These are phyloP conservation scores for Acanthacorydalis orientalis DNA, from an alignment of 2,888 invertebrate species.

Conservation along the genomic window DNA sequence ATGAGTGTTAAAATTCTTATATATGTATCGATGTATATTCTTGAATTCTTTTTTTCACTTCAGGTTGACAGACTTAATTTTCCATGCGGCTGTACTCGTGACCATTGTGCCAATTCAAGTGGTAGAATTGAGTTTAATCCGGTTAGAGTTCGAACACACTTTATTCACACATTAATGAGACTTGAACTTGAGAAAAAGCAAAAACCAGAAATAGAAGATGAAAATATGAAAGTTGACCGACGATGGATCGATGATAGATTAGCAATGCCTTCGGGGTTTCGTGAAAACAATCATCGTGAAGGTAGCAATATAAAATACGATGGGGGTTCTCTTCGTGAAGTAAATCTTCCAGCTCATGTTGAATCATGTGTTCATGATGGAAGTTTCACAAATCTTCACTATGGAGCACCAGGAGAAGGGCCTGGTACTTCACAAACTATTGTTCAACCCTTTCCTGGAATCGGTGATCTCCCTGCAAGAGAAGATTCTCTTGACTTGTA, in stretches of 20 bases:
- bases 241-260: constrained; percentile 27
- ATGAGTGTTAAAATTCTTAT: too few species aligned
- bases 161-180: constrained; percentile 92
- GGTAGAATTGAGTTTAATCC: constrained; percentile 96
- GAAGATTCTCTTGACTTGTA: constrained; percentile 43
- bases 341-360: constrained; percentile 34
- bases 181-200: constrained; percentile 76
- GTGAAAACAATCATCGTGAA: constrained; percentile 26
- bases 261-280: constrained; percentile 24
- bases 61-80: constrained; percentile 82
- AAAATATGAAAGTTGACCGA: constrained; percentile 23
- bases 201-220: constrained; percentile 36
- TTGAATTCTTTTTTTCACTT: too few species aligned
- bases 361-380: constrained; percentile 47
- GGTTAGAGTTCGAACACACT: constrained; percentile 86
- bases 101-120: constrained; percentile 80
- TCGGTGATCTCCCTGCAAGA: constrained; percentile 26
- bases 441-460: constrained; percentile 17
- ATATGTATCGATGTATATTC: too few species aligned
- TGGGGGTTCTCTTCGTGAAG: constrained; percentile 32
- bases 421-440: constrained; percentile 17
- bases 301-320: constrained; percentile 20
- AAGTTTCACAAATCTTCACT: constrained; percentile 51
- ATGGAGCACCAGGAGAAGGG: constrained; percentile 35
- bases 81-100: constrained; percentile 90